Evolutionary conservation across 2,888 invertebrate genomes (phyloP).

Genomic region (Sphecodes monilicornis): DNA sequence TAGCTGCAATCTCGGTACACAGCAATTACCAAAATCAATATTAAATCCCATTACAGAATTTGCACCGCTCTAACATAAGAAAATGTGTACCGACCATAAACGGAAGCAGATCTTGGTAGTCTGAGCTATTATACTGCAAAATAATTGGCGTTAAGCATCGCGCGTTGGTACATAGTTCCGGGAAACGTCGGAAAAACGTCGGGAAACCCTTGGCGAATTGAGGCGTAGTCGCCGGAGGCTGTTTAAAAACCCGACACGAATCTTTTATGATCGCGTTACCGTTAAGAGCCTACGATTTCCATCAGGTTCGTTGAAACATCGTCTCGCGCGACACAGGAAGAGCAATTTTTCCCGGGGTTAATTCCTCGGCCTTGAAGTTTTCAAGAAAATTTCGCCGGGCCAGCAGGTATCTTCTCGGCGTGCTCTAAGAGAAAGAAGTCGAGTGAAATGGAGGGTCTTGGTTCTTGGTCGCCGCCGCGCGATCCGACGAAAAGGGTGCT

Average conservation of each 20-base stretch:
- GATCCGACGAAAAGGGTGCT: conserved; percentile 57
- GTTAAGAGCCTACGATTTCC: neutral
- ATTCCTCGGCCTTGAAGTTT: neutral
- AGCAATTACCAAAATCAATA: neutral
- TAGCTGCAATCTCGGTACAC: neutral
- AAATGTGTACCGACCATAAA: neutral
- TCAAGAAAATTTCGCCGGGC: neutral
- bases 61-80: neutral
- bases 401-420: neutral
- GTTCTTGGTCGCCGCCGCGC: conserved; percentile 35
- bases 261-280: neutral
- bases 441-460: conserved; percentile 27
- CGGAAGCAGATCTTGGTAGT: neutral
- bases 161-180: neutral
- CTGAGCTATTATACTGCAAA: neutral
- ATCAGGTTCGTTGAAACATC: neutral
- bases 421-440: neutral
- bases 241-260: neutral
- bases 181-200: neutral
- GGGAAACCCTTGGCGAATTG: too few species aligned
- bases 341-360: neutral
- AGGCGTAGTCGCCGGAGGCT: neutral
- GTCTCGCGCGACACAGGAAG: neutral
- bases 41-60: neutral
- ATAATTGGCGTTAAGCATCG: conserved; percentile 2